These are phyloP conservation scores for Mesoligia furuncula DNA, from an alignment of 2,888 invertebrate species.

Conservation along the genomic window DNA sequence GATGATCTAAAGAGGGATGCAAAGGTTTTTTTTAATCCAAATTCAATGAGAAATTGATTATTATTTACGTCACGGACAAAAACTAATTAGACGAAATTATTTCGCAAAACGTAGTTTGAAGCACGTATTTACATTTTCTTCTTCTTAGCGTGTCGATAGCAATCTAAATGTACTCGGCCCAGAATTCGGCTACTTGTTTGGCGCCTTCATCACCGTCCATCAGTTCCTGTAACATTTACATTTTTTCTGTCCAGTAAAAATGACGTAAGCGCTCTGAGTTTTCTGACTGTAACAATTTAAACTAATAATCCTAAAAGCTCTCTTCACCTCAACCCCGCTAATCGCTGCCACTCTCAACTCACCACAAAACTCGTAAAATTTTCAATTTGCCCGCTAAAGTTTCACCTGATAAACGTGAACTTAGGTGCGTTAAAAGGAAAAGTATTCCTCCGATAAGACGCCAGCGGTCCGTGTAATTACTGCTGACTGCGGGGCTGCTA, in stretches of 20 bases:
- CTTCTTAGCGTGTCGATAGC: too few relatives aligned
- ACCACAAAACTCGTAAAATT: slow-evolving; percentile 83
- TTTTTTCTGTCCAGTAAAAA: not conserved
- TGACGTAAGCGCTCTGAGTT: not conserved
- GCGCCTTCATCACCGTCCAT: too few relatives aligned
- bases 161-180: too few relatives aligned
- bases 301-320: not conserved
- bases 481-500: slow-evolving; percentile 73
- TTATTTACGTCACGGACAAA: not conserved
- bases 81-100: not conserved
- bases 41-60: not conserved
- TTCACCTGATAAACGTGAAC: slow-evolving; percentile 89
- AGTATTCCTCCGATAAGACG: slow-evolving; percentile 81
- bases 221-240: too few relatives aligned
- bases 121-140: too few relatives aligned
- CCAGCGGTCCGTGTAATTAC: slow-evolving; percentile 76
- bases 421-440: slow-evolving; percentile 81
- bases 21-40: not conserved
- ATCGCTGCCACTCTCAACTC: slow-evolving; percentile 52
- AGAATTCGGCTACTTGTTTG: too few relatives aligned
- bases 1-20: not conserved
- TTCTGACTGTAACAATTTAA: not conserved
- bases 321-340: slow-evolving; percentile 8
- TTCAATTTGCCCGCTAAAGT: slow-evolving; percentile 87
- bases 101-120: not conserved